Conservation (phyloP, 2,113 vertebrate genomes). For the Phyllostomus hastatus region DNA sequence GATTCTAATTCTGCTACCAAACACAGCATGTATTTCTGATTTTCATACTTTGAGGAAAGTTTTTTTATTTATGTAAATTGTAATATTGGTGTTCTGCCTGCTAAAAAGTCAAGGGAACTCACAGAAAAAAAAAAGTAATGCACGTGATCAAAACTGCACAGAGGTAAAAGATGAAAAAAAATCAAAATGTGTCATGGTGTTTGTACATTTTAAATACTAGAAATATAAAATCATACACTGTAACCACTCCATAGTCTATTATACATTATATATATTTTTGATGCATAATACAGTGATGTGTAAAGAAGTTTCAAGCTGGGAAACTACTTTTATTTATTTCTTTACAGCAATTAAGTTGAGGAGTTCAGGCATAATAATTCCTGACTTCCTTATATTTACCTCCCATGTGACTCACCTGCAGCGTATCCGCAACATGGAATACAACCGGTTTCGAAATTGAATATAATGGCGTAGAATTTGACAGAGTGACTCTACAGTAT, state of each 20-base stretch:
- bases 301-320: not conserved
- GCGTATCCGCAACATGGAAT: not conserved
- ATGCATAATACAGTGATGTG: not conserved
- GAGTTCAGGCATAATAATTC: not conserved
- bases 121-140: conserved; percentile 23
- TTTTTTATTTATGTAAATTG: conserved; percentile 34
- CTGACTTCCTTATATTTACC: not conserved
- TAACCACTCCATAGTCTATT: not conserved
- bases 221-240: not conserved
- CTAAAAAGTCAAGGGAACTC: not conserved
- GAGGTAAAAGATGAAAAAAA: not conserved
- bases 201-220: not conserved
- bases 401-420: not conserved
- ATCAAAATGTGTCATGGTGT: not conserved
- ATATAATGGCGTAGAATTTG: not conserved
- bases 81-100: not conserved
- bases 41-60: not conserved
- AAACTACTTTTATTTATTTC: not conserved
- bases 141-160: conserved; percentile 8
- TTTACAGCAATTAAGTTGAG: not conserved
- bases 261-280: not conserved
- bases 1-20: conserved; percentile 17
- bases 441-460: not conserved
- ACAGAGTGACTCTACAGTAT: not conserved
- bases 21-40: conserved; percentile 5